These are phyloP conservation scores for Hypolimnas misippus DNA, from an alignment of 2,888 invertebrate genomes.

Conservation along the genomic window DNA sequence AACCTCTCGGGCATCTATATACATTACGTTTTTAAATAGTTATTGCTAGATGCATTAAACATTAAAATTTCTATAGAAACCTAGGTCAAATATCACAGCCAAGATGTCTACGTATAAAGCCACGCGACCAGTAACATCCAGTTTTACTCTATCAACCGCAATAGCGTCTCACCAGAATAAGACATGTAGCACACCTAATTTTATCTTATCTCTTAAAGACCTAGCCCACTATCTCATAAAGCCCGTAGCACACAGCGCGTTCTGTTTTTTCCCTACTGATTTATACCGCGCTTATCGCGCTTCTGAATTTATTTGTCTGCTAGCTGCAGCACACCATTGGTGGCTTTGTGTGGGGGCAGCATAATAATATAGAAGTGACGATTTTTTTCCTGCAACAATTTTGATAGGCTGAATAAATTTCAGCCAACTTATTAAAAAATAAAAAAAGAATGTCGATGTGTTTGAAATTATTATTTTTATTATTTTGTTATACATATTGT, in stretches of 20 bases:
- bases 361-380: conserved; percentile 49
- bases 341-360: conserved; percentile 50
- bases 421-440: background rate
- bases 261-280: conserved; percentile 57
- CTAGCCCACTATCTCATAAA: conserved; percentile 34
- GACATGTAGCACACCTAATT: conserved; percentile 20
- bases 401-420: background rate
- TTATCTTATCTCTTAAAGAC: conserved; percentile 29
- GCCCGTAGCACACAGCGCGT: conserved; percentile 28
- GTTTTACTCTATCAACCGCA: background rate
- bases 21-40: too few relatives aligned
- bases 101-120: background rate
- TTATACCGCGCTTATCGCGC: conserved; percentile 80
- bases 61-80: too few relatives aligned
- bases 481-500: too few relatives aligned
- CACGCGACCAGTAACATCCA: background rate
- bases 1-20: too few relatives aligned
- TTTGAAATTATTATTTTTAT: too few relatives aligned
- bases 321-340: conserved; percentile 66
- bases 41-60: too few relatives aligned
- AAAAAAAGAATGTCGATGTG: too few relatives aligned
- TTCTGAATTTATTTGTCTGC: conserved; percentile 82
- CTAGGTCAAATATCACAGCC: too few relatives aligned
- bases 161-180: conserved; percentile 2
- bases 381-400: conserved; percentile 2